Evolutionary conservation across 2,113 vertebrate genomes (phyloP), one percentile per base, ranked within the genome.

Genomic region (Pygoscelis antarcticus): DNA sequence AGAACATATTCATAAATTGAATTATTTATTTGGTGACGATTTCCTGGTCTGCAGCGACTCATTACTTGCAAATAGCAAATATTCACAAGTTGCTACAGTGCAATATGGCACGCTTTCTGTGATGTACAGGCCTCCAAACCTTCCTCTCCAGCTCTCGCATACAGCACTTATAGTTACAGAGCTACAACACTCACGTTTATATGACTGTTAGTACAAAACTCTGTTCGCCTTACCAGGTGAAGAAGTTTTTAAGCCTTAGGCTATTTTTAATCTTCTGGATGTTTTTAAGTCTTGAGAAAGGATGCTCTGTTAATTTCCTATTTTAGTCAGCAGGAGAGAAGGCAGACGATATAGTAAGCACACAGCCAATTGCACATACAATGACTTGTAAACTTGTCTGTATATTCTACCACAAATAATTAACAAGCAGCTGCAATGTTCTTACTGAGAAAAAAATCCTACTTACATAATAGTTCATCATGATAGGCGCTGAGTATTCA

Each of bases 371-470:
- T 62, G 70, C 70, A 61, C 70, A 82, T 64, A 80, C 7, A 54
- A 77, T 62, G 78, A 84, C 93, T 93, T 91, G 84, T 76, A 95
- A 91, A 87, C 81, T 93, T 55, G 34, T 40, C 93, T 70, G 84
- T 77, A 87, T 87, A 93, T 87, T 91, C 89, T 74, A 46, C 58
- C 62, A 93, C 74, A 74, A 94, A 85, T 86, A 83, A 89, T 95
- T 95, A 96, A 92, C 83, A 94, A 96, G 70, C 44, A 92, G 61
- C 81, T 95, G 84, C 66, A 83, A 40, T 42, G 87, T 69, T 93
- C 44, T 38, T 68, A 60, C 26, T 34, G 55, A 76, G 64, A 36
- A 75, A 42, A 80, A 93, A 57, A 54, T 52, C 2, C 69, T n/a
- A 38, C 83, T 94, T 94, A 82, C 49, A 89, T 96, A 95, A 91